Conservation (phyloP, 1,140 invertebrate species). For the Hestina assimilis region DNA sequence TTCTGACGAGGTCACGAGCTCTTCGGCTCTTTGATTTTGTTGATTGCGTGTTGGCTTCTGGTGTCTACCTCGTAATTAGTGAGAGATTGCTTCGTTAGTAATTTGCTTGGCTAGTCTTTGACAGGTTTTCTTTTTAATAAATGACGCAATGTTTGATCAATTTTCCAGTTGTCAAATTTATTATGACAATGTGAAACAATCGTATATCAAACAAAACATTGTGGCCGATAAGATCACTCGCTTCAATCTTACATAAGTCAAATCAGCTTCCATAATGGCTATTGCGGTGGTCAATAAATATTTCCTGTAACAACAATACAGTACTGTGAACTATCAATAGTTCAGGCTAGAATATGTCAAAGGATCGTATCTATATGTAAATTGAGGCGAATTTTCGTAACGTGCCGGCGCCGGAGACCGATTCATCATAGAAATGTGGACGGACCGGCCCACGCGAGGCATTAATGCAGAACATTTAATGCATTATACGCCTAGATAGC, state of each 20-base stretch:
- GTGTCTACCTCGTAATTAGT: slow-evolving; percentile 13
- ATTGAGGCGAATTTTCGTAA: slow-evolving; percentile 70
- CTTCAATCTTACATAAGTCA: slow-evolving; percentile 22
- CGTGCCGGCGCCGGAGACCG: slow-evolving; percentile 50
- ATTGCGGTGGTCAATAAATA: slow-evolving; percentile 52
- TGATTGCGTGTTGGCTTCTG: slow-evolving; percentile 28
- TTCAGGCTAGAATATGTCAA: slow-evolving; percentile 41
- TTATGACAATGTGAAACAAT: not conserved
- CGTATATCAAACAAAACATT: not conserved
- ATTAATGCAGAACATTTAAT: slow-evolving; percentile 63
- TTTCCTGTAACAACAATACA: slow-evolving; percentile 52
- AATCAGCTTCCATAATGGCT: slow-evolving; percentile 29
- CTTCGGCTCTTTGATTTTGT: slow-evolving; percentile 34
- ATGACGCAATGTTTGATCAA: too few relatives aligned
- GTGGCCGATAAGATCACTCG: slow-evolving; percentile 17
- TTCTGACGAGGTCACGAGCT: slow-evolving; percentile 38
- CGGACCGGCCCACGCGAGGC: slow-evolving; percentile 58
- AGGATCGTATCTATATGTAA: slow-evolving; percentile 68
- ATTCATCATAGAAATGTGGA: slow-evolving; percentile 75
- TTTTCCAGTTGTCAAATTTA: not conserved
- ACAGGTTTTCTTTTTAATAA: too few relatives aligned
- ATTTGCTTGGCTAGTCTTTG: too few relatives aligned
- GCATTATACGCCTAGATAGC: slow-evolving; percentile 46
- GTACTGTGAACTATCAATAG: slow-evolving; percentile 44
- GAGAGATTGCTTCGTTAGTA: slow-evolving; percentile 4